Base-by-base conservation (phyloP, 2,888 invertebrate species). In the Melipona beecheii region DNA sequence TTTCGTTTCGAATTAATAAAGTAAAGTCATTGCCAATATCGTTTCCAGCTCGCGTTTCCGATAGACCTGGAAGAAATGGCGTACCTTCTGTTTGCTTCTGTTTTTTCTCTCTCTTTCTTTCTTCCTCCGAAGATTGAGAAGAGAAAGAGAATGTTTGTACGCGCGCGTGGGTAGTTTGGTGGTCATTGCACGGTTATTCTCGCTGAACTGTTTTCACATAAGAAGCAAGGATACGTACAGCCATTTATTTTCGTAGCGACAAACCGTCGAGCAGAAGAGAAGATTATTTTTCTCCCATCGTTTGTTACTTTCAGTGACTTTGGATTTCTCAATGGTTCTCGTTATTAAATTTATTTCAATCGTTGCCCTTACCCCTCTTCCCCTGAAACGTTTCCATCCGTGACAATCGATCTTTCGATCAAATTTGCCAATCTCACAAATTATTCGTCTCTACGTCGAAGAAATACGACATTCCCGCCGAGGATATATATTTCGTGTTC, bases 231-330 rank as follows among this genome's bases (percentile, higher is more conserved):
- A 6, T n/a, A 4, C 6, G 0, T 27, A 52, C 13, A 50, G 27
- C 17, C 71, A 74, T 84, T 78, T 84, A 78, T 73, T 73, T 78
- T 65, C n/a, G 54, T 69, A 31, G 72, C 85, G 78, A 68, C 3
- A 50, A 58, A 75, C 21, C 36, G 75, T 31, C 60, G 73, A 79
- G 66, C 73, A 64, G 54, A 73, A 36, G 65, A 50, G 70, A 15
- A 58, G 76, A 76, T 80, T 85, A 80, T 78, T 85, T 79, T 71
- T 49, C 73, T 60, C 52, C 73, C 69, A 66, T 50, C 50, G 75
- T 84, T 56, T 73, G 74, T 76, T 85, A 75, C 76, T 85, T 65
- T 52, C 50, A n/a, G 54, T 56, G 56, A 27, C 62, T 58, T 58
- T 17, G 36, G 65, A 65, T 66, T 72, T 66, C 31, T 36, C 54